A percentile compares a stretch with the other conserved stretches of the same genome.
phyloP scores from a whole-genome alignment of 2,113 vertebrate genomes.

The Pelodiscus sinensis region DNA sequence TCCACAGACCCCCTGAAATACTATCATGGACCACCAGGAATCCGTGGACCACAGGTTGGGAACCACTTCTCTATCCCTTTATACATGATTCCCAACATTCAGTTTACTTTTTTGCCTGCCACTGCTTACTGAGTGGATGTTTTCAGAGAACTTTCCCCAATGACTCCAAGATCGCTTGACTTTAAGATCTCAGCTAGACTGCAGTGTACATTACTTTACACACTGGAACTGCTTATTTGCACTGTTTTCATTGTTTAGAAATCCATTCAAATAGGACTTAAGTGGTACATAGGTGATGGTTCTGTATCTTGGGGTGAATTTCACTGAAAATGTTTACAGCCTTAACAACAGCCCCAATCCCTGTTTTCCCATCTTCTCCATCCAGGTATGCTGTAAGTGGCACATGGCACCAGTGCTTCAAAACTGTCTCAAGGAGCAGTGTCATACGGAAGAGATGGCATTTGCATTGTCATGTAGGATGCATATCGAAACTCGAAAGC shows the following conservation, averaged over 20 bases:
- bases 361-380: conserved; percentile 30
- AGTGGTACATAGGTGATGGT: conserved; percentile 30
- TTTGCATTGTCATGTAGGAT: neutral
- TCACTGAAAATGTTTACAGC: neutral
- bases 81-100: too few relatives aligned
- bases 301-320: conserved; percentile 3
- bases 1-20: too few relatives aligned
- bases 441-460: neutral
- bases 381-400: neutral
- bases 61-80: too few relatives aligned
- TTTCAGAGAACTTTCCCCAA: too few relatives aligned
- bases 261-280: conserved; percentile 46
- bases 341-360: conserved; percentile 34
- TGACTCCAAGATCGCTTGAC: too few relatives aligned
- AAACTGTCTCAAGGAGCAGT: neutral
- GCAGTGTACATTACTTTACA: too few relatives aligned
- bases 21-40: too few relatives aligned
- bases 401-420: neutral
- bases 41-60: too few relatives aligned
- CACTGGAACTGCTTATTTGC: too few relatives aligned
- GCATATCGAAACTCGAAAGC: neutral
- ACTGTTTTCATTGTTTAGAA: conserved; percentile 25
- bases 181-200: too few relatives aligned
- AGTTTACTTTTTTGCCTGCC: too few relatives aligned
- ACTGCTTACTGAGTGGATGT: too few relatives aligned